Percentiles rank a stretch among this genome's conserved stretches.
These are phyloP conservation scores for Eriosoma lanigerum DNA, from an alignment of 1,140 invertebrate species.

Conservation along the genomic window DNA sequence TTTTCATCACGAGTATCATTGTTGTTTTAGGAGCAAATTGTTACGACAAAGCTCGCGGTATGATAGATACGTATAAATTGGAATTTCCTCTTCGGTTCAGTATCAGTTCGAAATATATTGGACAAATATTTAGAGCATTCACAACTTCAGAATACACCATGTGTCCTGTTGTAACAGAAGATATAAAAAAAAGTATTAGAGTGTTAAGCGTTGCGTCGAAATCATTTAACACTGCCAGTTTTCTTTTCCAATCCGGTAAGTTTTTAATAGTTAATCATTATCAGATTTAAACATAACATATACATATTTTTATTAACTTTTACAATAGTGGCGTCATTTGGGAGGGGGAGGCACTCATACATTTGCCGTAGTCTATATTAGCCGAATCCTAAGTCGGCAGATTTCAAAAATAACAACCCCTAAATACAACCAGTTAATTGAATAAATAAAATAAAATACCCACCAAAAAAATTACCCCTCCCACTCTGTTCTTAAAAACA, in stretches of 20 bases:
- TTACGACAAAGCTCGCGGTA: constrained; percentile 12
- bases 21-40: neutral
- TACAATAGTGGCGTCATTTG: no score
- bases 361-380: no score
- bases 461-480: no score
- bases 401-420: no score
- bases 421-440: no score
- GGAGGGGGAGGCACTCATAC: no score
- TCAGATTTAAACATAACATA: no score
- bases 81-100: constrained; percentile 3
- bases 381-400: no score
- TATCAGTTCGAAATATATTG: neutral
- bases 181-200: neutral
- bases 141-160: neutral
- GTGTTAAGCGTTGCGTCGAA: neutral
- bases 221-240: neutral
- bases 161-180: neutral
- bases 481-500: no score
- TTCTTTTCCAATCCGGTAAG: constrained; percentile 17
- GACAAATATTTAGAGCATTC: neutral
- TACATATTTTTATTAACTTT: no score
- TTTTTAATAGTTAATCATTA: no score
- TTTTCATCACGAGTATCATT: neutral
- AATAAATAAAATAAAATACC: no score
- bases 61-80: neutral